Conservation (phyloP, 2,797 vertebrate species). For the Spondyliosoma cantharus region DNA sequence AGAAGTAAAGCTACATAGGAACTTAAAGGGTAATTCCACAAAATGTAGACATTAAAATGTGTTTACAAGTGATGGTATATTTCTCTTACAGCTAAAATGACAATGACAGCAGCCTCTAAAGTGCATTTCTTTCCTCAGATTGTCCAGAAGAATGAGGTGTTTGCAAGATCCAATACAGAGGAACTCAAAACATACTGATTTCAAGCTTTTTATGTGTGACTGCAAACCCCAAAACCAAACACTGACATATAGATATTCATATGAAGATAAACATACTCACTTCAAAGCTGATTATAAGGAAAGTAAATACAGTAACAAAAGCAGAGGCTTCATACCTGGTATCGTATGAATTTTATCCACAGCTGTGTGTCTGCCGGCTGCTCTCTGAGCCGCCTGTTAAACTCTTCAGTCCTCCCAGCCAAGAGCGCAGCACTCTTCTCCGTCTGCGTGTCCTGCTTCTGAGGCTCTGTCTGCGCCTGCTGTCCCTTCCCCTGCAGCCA, state of each 20-base stretch:
- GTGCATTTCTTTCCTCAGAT: neutral
- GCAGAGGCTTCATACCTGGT: slow-evolving; percentile 85
- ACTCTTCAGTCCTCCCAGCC: slow-evolving; percentile 87
- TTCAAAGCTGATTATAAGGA: neutral
- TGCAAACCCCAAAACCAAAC: neutral
- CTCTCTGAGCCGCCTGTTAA: slow-evolving; percentile 92
- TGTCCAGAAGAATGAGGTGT: no score
- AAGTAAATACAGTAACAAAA: neutral
- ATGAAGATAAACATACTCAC: neutral
- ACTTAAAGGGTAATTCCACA: no score
- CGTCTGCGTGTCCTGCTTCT: slow-evolving; percentile 29
- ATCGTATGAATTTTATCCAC: slow-evolving; percentile 93
- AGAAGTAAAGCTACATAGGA: neutral
- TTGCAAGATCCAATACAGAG: no score
- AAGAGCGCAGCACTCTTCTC: slow-evolving; percentile 48
- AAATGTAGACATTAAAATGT: no score
- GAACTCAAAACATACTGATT: no score
- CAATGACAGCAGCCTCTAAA: neutral
- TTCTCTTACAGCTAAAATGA: neutral
- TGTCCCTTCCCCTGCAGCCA: slow-evolving; percentile 93
- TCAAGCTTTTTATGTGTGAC: no score
- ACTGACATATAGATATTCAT: neutral
- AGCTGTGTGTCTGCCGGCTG: slow-evolving; percentile 87
- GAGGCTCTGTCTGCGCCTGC: slow-evolving; percentile 54
- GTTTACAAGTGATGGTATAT: neutral